Conservation (phyloP, 1,140 invertebrate genomes). For the Phortica variegata region DNA sequence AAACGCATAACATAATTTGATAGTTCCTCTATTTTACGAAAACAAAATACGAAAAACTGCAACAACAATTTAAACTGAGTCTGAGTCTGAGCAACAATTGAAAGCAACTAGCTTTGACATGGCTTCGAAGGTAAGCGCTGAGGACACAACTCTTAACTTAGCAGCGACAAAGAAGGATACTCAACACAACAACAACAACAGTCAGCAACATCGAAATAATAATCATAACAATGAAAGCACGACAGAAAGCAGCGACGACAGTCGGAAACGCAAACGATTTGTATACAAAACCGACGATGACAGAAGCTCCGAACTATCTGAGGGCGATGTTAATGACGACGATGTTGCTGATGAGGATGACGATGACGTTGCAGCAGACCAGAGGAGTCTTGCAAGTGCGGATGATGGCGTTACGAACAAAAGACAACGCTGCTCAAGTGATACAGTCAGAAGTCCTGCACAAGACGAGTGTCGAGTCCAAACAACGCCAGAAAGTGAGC, state of each 20-base stretch:
- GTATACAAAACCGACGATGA: too few species aligned
- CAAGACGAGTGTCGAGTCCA: neutral
- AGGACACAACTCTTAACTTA: constrained; percentile 6
- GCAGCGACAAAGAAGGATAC: neutral
- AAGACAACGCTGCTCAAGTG: neutral
- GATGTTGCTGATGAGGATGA: neutral
- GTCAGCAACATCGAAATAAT: constrained; percentile 2
- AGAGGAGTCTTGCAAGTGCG: neutral
- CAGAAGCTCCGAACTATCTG: neutral
- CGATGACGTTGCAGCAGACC: neutral
- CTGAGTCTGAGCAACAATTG: neutral
- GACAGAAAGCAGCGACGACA: constrained; percentile 1
- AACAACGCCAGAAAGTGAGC: too few species aligned
- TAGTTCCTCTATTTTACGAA: too few species aligned
- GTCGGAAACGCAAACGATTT: constrained; percentile 18
- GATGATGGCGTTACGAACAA: neutral
- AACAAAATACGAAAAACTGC: neutral
- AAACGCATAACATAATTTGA: too few species aligned
- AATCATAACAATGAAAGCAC: neutral
- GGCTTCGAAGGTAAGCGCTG: constrained; percentile 21
- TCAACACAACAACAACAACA: constrained; percentile 7
- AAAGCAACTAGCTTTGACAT: constrained; percentile 14
- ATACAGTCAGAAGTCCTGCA: neutral
- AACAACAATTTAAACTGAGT: neutral
- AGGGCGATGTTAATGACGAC: neutral